Percentiles rank a stretch among this genome's conserved stretches.
phyloP scores from a whole-genome alignment of 1,140 invertebrate genomes.

The Lepeophtheirus salmonis region DNA sequence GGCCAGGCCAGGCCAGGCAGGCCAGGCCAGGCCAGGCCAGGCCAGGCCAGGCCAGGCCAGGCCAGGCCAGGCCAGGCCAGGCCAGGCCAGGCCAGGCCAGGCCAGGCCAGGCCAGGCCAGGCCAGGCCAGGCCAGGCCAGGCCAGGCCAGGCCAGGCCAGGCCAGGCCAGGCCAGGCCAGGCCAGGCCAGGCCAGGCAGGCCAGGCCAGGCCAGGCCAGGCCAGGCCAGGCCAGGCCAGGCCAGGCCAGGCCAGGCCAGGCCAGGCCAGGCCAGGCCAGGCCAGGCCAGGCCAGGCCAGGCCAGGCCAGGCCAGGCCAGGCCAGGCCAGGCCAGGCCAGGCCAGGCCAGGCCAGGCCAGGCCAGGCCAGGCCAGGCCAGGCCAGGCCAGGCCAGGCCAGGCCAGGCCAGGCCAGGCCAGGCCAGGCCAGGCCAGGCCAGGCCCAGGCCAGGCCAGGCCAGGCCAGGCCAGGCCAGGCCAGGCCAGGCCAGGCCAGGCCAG shows the following conservation, averaged over 20 bases:
- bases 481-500: slow-evolving; percentile 24
- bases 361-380: slow-evolving; percentile 24
- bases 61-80: slow-evolving; percentile 23
- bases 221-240: slow-evolving; percentile 23
- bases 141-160: slow-evolving; percentile 23
- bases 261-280: slow-evolving; percentile 22
- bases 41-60: slow-evolving; percentile 22
- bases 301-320: slow-evolving; percentile 22
- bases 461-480: slow-evolving; percentile 24
- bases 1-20: slow-evolving; percentile 23
- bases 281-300: slow-evolving; percentile 21
- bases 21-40: slow-evolving; percentile 23
- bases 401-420: slow-evolving; percentile 24
- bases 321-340: slow-evolving; percentile 23
- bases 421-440: slow-evolving; percentile 24
- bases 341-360: slow-evolving; percentile 24
- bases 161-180: slow-evolving; percentile 23
- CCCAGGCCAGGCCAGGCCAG: slow-evolving; percentile 24
- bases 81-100: slow-evolving; percentile 21
- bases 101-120: slow-evolving; percentile 22
- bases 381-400: slow-evolving; percentile 24
- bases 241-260: slow-evolving; percentile 23
- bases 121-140: slow-evolving; percentile 22
- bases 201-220: slow-evolving; percentile 22
- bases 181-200: slow-evolving; percentile 22